Conservation (phyloP, 2,113 vertebrate genomes). For the Aegypius monachus region DNA sequence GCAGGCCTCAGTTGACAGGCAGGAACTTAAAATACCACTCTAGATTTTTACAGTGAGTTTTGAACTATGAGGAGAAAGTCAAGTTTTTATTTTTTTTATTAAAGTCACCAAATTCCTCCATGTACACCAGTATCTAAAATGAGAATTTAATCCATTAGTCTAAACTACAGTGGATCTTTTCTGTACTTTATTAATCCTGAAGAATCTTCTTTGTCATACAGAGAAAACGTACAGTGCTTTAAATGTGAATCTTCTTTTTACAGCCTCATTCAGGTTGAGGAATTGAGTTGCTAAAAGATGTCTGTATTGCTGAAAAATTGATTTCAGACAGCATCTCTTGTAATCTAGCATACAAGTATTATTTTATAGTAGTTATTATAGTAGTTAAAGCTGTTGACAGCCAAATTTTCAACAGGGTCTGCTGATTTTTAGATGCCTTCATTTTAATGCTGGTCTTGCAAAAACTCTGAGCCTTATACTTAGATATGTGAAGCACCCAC, state of each 20-base stretch:
- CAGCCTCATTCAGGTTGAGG: neutral
- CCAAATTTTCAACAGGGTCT: neutral
- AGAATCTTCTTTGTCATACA: neutral
- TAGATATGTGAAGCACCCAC: neutral
- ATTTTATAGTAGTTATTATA: neutral
- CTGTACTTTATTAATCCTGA: neutral
- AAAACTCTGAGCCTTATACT: neutral
- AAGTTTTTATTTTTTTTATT: neutral
- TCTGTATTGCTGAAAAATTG: neutral
- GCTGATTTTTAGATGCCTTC: neutral
- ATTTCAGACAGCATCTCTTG: neutral
- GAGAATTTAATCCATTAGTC: neutral
- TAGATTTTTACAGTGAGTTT: neutral
- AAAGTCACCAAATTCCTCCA: neutral
- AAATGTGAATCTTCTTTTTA: neutral
- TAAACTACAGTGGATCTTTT: neutral
- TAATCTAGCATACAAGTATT: neutral
- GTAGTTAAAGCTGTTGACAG: neutral
- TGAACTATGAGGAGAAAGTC: neutral
- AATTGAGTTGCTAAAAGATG: neutral
- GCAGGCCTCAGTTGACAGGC: constrained; percentile 7
- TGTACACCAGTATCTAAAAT: neutral
- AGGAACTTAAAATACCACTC: constrained; percentile 2
- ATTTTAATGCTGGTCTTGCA: neutral
- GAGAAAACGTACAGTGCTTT: neutral